Base-by-base conservation (phyloP, 2,888 invertebrate genomes). In the Cheilosia scutellata region DNA sequence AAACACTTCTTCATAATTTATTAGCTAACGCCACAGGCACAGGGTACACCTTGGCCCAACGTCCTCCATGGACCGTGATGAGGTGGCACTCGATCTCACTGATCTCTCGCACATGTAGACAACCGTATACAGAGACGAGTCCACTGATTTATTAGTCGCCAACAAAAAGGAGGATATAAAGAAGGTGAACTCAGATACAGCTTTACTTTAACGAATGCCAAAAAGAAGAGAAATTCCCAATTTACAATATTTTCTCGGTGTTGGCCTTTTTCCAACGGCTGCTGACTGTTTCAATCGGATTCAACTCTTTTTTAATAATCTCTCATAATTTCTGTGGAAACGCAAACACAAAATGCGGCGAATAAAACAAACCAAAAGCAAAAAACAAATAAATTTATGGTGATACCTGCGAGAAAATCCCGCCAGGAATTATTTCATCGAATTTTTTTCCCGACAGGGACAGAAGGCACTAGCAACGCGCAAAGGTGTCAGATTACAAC, bases 371-470 rank as follows among this genome's bases (percentile, higher is more conserved):
- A 42, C 33, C 70, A 70, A 57, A 65, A 53, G 31, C n/a, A 1
- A 4, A n/a, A 13, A 42, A 44, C 13, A 44, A 44, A 40, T 42
- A 47, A 86, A 86, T 86, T 82, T 86, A 86, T 86, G 82, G 53
- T 62, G 72, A 82, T 86, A 82, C 76, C 86, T 82, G 82, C 42
- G 72, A 75, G 66, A 72, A 77, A 82, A 77, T 82, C 86, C 86
- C 77, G 68, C 76, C 86, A 86, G 86, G 82, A 86, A 82, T 86
- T 86, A 82, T 86, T 86, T 86, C 86, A 86, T 77, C 82, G 86
- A 72, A 82, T 77, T 82, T 68, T 72, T 55, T 68, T 49, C 76
- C 29, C 42, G 76, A 76, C 76, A 70, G 75, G 66, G 62, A 72
- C 82, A 60, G 72, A 72, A 66, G 66, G 70, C 70, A 40, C 16